Conservation (phyloP, 2,113 vertebrate species). For the Apteryx owenii region DNA sequence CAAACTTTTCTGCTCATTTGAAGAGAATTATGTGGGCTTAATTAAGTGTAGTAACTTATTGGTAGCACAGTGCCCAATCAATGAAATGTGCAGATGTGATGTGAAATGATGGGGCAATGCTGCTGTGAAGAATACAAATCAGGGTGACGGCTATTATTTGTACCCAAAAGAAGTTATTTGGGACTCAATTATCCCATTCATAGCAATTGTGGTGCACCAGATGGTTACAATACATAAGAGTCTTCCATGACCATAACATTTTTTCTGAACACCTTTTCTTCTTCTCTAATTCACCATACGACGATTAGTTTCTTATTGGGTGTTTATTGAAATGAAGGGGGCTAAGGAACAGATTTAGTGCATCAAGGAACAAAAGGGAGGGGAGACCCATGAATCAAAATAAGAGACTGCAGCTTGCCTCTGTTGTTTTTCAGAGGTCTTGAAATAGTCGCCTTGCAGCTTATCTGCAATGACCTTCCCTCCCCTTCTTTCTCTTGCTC, state of each 20-base stretch:
- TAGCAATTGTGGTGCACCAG: constrained; percentile 83
- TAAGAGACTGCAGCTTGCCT: constrained; percentile 71
- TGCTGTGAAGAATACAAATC: constrained; percentile 87
- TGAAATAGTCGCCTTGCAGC: constrained; percentile 61
- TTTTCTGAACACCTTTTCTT: constrained; percentile 85
- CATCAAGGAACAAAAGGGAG: constrained; percentile 75
- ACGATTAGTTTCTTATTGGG: constrained; percentile 89
- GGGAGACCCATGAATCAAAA: constrained; percentile 72
- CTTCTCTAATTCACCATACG: constrained; percentile 84
- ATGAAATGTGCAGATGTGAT: constrained; percentile 90
- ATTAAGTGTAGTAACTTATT: constrained; percentile 94
- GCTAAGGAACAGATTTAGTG: constrained; percentile 72
- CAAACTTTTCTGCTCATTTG: constrained; percentile 81
- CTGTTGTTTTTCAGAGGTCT: constrained; percentile 61
- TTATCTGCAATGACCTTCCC: constrained; percentile 60
- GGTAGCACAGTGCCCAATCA: constrained; percentile 82
- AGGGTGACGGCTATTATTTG: constrained; percentile 82
- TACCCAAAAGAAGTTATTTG: constrained; percentile 87
- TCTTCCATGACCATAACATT: constrained; percentile 82
- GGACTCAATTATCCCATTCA: constrained; percentile 89
- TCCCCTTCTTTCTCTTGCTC: constrained; percentile 36
- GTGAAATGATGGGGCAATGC: constrained; percentile 82
- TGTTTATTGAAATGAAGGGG: constrained; percentile 80
- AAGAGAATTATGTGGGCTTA: constrained; percentile 89
- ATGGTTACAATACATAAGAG: constrained; percentile 89